These are phyloP conservation scores for Drosophila greeni DNA, from an alignment of 2,888 invertebrate species.

Conservation along the genomic window DNA sequence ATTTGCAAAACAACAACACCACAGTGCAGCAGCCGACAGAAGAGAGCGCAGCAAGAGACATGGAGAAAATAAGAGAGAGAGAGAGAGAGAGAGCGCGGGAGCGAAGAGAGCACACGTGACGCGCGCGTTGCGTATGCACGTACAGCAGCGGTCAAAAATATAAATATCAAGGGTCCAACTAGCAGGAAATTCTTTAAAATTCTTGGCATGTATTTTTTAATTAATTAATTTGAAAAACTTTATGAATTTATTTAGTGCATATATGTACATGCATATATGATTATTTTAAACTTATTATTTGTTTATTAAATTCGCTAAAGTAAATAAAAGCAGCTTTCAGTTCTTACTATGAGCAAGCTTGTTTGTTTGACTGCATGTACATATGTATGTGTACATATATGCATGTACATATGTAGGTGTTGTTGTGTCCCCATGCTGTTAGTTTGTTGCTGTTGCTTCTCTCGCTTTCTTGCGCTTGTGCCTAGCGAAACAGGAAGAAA, in stretches of 20 bases:
- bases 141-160: slow-evolving; percentile 1
- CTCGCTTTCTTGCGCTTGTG: slow-evolving; percentile 30
- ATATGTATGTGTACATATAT: too few species aligned
- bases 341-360: slow-evolving; percentile 7
- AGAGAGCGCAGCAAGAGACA: slow-evolving; percentile 48
- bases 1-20: slow-evolving; percentile 61
- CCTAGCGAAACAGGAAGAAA: slow-evolving; percentile 63
- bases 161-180: not conserved
- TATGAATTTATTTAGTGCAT: not conserved
- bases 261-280: not conserved
- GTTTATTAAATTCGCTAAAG: not conserved
- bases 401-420: not conserved
- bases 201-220: too few species aligned
- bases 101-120: slow-evolving; percentile 41
- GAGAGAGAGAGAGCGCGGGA: not conserved
- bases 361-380: slow-evolving; percentile 7
- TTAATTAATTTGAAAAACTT: not conserved
- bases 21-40: slow-evolving; percentile 51
- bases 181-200: not conserved
- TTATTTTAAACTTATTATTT: not conserved
- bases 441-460: slow-evolving; percentile 48
- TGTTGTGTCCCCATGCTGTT: slow-evolving; percentile 23
- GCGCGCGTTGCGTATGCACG: slow-evolving; percentile 25
- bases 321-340: not conserved
- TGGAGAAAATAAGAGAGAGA: not conserved